Base-by-base conservation (phyloP, 2,888 invertebrate genomes). In the Pterostichus madidus region DNA sequence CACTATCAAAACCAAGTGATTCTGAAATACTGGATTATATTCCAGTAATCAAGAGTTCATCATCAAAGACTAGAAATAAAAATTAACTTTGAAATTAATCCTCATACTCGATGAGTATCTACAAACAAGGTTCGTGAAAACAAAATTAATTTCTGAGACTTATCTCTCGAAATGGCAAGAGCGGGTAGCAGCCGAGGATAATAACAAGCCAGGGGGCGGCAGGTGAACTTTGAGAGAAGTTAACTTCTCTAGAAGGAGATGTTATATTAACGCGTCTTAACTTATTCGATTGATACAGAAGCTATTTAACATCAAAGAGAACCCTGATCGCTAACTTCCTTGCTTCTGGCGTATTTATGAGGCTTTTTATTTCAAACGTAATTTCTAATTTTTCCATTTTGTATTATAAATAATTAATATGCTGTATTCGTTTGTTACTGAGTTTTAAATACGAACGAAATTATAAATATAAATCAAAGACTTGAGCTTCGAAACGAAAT, bases 241-340 rank as follows among this genome's bases (percentile, higher is more conserved):
- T 10, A 80, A 80, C 15, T 49, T 80, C 53, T 15, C 68, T 52
- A 80, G 64, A 64, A 7, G 64, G 11, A 32, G 49, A 46, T 56
- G 68, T 52, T 80, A 46, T 56, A 49, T 52, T 80, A 80, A 80
- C 71, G 68, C 39, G 52, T 80, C 80, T 80, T 80, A 80, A 68
- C 80, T 68, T 68, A 68, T 80, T 80, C 80, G 71, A 80, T 80
- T 80, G 49, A 35, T 52, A 68, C 80, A 80, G 46, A 68, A 68
- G 80, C 31, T 80, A 32, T 80, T 80, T 80, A 68, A 80, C 80
- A 68, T 80, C 80, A 80, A 80, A 80, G 80, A 68, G 46, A 59
- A 49, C 49, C 49, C 13, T 8, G 49, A 5, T 59, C 24, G 8
- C 2, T 2, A 24, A 35, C 11, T 64, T 35, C 13, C 6, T 35